These are phyloP conservation scores for Pollenia angustigena DNA, from an alignment of 2,888 invertebrate genomes.

Conservation along the genomic window DNA sequence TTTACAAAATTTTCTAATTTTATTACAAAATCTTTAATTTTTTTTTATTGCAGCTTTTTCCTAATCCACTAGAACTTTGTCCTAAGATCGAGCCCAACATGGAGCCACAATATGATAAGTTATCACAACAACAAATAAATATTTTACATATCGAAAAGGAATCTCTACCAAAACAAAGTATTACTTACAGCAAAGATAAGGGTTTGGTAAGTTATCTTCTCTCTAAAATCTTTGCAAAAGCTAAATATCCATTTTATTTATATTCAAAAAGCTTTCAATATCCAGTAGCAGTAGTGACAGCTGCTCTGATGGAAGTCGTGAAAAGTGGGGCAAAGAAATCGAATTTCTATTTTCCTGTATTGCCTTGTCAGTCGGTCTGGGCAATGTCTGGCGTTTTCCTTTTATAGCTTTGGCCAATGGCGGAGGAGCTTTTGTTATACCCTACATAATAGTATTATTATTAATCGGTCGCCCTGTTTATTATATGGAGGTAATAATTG, in stretches of 20 bases:
- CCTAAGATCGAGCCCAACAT: slow-evolving; percentile 71
- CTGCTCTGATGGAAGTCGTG: slow-evolving; percentile 75
- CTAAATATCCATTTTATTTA: not conserved
- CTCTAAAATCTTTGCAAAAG: not conserved
- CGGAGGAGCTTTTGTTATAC: slow-evolving; percentile 88
- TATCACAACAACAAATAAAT: slow-evolving; percentile 73
- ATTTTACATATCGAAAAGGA: slow-evolving; percentile 72
- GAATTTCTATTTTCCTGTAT: slow-evolving; percentile 88
- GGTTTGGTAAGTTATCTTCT: slow-evolving; percentile 76
- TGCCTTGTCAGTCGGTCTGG: slow-evolving; percentile 87
- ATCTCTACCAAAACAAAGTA: slow-evolving; percentile 66
- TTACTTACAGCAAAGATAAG: slow-evolving; percentile 74
- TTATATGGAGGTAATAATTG: slow-evolving; percentile 89
- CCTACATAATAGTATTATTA: slow-evolving; percentile 87
- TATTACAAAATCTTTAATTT: not conserved
- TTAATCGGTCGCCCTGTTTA: slow-evolving; percentile 89
- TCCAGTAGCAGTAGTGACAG: slow-evolving; percentile 70
- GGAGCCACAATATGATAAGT: slow-evolving; percentile 78
- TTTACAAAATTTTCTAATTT: too few relatives aligned
- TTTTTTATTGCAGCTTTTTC: not conserved
- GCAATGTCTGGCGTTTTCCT: slow-evolving; percentile 89
- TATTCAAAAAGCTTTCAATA: slow-evolving; percentile 45
- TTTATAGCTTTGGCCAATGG: slow-evolving; percentile 88
- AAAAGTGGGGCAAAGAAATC: slow-evolving; percentile 86
- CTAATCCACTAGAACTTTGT: not conserved